A percentile compares a stretch with the other conserved stretches of the same genome.
Conservation (phyloP, 2,888 invertebrate species). For the Pyrgus malvae region DNA sequence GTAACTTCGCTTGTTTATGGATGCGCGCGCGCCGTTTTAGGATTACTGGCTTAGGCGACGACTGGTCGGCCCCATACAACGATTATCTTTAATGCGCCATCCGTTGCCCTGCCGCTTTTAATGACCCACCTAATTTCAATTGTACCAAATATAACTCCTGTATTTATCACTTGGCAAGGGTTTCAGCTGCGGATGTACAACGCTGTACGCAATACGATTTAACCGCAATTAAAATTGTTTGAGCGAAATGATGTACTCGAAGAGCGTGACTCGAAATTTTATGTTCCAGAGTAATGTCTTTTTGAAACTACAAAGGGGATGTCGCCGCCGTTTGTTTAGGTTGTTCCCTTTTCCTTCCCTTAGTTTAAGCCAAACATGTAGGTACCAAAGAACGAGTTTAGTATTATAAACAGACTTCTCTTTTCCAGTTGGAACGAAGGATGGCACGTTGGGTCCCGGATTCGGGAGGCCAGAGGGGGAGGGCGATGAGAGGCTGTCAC, state of each 20-base stretch:
- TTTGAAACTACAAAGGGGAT: not conserved
- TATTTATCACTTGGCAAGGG: conserved; percentile 79
- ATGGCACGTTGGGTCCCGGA: conserved; percentile 88
- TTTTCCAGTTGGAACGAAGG: conserved; percentile 86
- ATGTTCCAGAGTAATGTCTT: conserved; percentile 7
- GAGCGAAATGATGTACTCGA: conserved; percentile 45
- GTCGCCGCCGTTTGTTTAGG: too few relatives aligned
- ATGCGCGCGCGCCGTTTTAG: conserved; percentile 71
- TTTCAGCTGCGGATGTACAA: conserved; percentile 39
- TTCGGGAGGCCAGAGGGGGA: conserved; percentile 88
- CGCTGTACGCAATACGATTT: conserved; percentile 59
- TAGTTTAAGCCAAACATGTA: not conserved
- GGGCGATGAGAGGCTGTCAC: conserved; percentile 95
- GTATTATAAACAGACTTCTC: conserved; percentile 29
- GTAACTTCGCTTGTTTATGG: conserved; percentile 74
- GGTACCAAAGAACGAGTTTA: conserved; percentile 21
- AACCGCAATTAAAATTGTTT: conserved; percentile 70
- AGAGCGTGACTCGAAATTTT: conserved; percentile 40
- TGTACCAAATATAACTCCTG: conserved; percentile 76
- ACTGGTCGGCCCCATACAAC: conserved; percentile 71
- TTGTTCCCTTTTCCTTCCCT: not conserved
- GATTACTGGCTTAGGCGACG: conserved; percentile 75
- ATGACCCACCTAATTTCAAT: conserved; percentile 79
- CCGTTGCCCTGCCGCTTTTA: conserved; percentile 64
- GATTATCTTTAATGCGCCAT: conserved; percentile 69